Percentiles rank a stretch among this genome's conserved stretches.
phyloP scores from a whole-genome alignment of 2,113 vertebrate genomes.

The Numida meleagris region DNA sequence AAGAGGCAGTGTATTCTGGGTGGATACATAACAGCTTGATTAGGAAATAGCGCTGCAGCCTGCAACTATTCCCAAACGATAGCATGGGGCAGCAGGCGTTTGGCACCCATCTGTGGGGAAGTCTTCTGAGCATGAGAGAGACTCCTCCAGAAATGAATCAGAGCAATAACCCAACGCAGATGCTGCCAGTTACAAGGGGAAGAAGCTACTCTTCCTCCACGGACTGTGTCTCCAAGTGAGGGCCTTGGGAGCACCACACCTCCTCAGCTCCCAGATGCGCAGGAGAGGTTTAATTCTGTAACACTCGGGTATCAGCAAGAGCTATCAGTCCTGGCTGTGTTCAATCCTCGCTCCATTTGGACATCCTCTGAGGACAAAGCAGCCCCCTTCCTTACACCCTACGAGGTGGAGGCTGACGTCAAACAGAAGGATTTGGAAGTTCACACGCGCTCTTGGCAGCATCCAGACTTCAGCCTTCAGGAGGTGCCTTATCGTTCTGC shows the following conservation, averaged over 20 bases:
- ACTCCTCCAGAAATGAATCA: neutral
- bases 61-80: neutral
- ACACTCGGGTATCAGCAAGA: neutral
- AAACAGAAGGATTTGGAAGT: neutral
- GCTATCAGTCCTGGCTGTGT: neutral
- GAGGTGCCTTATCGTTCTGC: neutral
- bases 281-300: neutral
- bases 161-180: neutral
- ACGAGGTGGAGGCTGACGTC: neutral
- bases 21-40: neutral
- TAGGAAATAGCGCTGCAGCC: neutral
- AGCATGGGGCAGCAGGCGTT: neutral
- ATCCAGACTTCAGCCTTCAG: neutral
- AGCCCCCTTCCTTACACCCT: neutral
- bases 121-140: neutral
- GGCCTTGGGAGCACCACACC: neutral
- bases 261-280: neutral
- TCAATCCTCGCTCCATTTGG: neutral
- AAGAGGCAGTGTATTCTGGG: neutral
- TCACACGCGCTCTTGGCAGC: neutral
- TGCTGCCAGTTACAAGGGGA: rapidly evolving
- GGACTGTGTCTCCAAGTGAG: rapidly evolving
- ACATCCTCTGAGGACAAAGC: neutral
- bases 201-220: neutral
- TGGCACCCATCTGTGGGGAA: neutral